Evolutionary conservation across 2,113 vertebrate genomes (phyloP), one percentile per base, ranked within the genome.

Genomic region (Tauraco erythrolophus): DNA sequence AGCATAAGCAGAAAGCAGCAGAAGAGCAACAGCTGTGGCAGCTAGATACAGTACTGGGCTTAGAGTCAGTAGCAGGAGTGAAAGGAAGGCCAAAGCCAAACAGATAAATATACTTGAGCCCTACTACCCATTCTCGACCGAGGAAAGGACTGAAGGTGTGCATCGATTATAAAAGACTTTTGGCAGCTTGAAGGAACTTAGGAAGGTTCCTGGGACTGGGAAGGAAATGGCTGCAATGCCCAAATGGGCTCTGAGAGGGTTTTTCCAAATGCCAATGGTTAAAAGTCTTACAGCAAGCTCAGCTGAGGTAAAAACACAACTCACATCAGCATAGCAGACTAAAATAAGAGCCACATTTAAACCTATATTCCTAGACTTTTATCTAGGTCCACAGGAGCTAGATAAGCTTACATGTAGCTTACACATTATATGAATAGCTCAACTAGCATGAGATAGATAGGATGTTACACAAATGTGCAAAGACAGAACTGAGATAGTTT

Each of bases 1-100:
- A 94, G 86, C 92, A 96, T 72, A 94, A 94, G 86, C 95, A 95
- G 94, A 93, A 94, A 98, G 91, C 88, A 92, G 89, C 78, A 95
- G 88, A 97, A 91, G 80, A 95, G 56, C 89, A 98, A 54, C 54
- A 92, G 82, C 95, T 94, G 96, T 69, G 88, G 85, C 89, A 81
- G 93, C 93, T 94, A 93, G 51, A 82, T 95, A 83, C 92, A 91
- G 50, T 82, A 88, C 51, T 92, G 16, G 85, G 33, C 80, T 97
- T 94, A 95, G 88, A 97, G 86, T 96, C 90, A 92, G 70, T 16
- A 95, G 84, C 74, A 96, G 25, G 69, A 97, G 96, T 95, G 66
- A 94, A 97, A 94, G 95, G 93, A 80, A 53, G 28, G 61, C 31
- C 64, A 94, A 80, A 91, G 74, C 45, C 94, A 94, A 88, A 68